Evolutionary conservation across 2,888 invertebrate genomes (phyloP).

Genomic region (Drosophila rellima): DNA sequence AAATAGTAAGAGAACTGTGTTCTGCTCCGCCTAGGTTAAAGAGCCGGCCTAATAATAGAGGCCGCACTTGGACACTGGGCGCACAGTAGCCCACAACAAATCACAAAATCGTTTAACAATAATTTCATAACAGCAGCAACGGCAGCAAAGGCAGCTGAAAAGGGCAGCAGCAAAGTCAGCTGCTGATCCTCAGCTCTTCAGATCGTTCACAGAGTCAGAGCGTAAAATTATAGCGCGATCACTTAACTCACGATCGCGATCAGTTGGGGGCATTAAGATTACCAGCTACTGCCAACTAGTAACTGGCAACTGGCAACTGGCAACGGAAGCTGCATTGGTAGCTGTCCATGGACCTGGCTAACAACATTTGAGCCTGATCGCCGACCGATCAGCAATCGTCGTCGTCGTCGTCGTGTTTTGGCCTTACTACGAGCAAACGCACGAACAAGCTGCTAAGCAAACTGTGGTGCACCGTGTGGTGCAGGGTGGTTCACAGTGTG

Average conservation of each 20-base stretch:
- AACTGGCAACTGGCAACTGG: slow-evolving; percentile 41
- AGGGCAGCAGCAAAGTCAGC: slow-evolving; percentile 35
- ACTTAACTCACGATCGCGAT: slow-evolving; percentile 85
- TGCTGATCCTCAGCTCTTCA: slow-evolving; percentile 16
- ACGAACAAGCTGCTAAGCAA: slow-evolving; percentile 52
- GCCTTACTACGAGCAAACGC: slow-evolving; percentile 55
- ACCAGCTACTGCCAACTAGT: slow-evolving; percentile 67
- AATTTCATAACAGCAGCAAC: slow-evolving; percentile 73
- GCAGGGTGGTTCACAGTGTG: slow-evolving; percentile 2
- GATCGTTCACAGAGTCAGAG: slow-evolving; percentile 60
- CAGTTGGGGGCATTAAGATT: slow-evolving; percentile 84
- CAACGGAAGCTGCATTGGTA: slow-evolving; percentile 70
- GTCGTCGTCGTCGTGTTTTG: slow-evolving; percentile 32
- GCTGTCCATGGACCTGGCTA: slow-evolving; percentile 38
- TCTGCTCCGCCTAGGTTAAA: slow-evolving; percentile 56
- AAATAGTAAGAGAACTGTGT: not conserved
- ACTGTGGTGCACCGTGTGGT: slow-evolving; percentile 5
- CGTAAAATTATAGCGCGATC: slow-evolving; percentile 86
- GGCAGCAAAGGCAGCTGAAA: slow-evolving; percentile 6
- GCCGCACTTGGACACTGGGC: slow-evolving; percentile 41
- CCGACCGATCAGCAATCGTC: slow-evolving; percentile 56
- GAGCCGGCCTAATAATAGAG: slow-evolving; percentile 66
- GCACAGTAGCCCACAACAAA: slow-evolving; percentile 79
- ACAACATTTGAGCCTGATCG: slow-evolving; percentile 34
- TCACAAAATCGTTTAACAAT: slow-evolving; percentile 83